Conservation (phyloP, 2,888 invertebrate genomes). For the Drosophila algonquin region DNA sequence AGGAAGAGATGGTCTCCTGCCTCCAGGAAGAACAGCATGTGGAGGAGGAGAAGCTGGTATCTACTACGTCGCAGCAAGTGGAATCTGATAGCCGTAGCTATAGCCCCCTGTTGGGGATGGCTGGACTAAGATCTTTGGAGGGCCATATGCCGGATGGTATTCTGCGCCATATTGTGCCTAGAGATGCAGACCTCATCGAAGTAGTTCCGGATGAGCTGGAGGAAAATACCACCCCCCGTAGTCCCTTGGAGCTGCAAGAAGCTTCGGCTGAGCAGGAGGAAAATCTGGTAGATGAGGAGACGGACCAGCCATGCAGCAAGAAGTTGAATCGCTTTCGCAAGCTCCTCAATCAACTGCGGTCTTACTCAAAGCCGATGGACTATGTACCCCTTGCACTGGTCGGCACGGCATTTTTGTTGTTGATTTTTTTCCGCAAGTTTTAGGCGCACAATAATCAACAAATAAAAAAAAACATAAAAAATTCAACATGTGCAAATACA, state of each 20-base stretch:
- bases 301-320: background rate
- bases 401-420: background rate
- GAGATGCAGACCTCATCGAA: background rate
- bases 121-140: background rate
- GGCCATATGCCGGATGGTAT: background rate
- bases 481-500: background rate
- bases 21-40: background rate
- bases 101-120: background rate
- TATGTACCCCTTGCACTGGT: background rate
- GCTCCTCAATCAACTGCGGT: background rate
- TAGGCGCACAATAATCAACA: background rate
- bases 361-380: background rate
- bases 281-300: background rate
- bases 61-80: background rate
- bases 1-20: background rate
- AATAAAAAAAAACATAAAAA: background rate
- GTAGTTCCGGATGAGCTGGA: background rate
- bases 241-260: background rate
- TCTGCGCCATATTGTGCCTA: background rate
- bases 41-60: background rate
- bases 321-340: background rate
- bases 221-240: background rate
- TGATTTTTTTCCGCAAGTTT: background rate
- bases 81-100: background rate
- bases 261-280: background rate